Percentiles rank a stretch among this genome's conserved stretches.
Evolutionary conservation across 2,797 vertebrate species (phyloP).

Genomic region (Echiichthys vipera): DNA sequence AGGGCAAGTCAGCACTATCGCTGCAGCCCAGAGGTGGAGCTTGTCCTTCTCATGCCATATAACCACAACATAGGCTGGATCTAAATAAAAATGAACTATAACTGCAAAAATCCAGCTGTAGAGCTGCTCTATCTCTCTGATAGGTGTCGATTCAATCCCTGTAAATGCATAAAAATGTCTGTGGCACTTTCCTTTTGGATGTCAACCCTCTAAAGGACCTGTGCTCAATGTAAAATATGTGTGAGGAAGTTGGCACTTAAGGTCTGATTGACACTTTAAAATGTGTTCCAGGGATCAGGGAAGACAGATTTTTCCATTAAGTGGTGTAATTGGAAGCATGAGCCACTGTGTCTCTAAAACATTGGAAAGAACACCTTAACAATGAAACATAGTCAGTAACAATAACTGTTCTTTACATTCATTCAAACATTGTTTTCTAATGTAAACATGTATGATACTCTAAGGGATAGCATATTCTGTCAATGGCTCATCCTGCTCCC

Average conservation of each 20-base stretch:
- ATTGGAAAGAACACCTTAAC: neutral
- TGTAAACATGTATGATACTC: neutral
- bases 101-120: neutral
- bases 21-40: slow-evolving; percentile 18
- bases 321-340: neutral
- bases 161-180: neutral
- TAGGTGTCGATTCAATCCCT: neutral
- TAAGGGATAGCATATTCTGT: neutral
- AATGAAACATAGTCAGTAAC: neutral
- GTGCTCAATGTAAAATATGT: neutral
- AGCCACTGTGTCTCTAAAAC: neutral
- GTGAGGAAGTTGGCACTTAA: neutral
- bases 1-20: slow-evolving; percentile 52
- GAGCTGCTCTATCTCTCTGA: neutral
- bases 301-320: slow-evolving; percentile 5
- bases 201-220: neutral
- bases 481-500: slow-evolving; percentile 14
- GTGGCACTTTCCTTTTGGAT: neutral
- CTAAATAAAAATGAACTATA: neutral
- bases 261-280: neutral
- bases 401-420: neutral
- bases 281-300: neutral
- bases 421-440: neutral
- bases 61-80: neutral
- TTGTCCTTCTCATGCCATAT: slow-evolving; percentile 1